Percentiles rank a stretch among this genome's conserved stretches.
Evolutionary conservation across 92 coral and sea anemone genomes (phyloP).

Genomic region (Siderastrea radians): DNA sequence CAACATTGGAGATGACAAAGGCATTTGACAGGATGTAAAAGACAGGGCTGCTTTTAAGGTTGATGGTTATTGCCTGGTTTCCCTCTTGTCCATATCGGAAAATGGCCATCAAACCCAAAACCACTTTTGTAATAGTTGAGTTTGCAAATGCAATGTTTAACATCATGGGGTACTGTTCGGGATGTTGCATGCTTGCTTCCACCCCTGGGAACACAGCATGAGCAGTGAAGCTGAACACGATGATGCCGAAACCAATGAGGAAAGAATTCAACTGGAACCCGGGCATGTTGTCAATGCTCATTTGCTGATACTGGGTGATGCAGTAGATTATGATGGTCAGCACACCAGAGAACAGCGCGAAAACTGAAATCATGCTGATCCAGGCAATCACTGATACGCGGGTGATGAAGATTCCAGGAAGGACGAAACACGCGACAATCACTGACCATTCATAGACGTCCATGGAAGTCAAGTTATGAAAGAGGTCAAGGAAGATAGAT

Average conservation of each 20-base stretch:
- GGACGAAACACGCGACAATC: slow-evolving; percentile 39
- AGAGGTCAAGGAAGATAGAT: slow-evolving; percentile 37
- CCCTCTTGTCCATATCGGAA: slow-evolving; percentile 32
- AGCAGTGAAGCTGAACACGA: slow-evolving; percentile 55
- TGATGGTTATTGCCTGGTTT: slow-evolving; percentile 40
- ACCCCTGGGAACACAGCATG: slow-evolving; percentile 65
- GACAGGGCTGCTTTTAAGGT: slow-evolving; percentile 25
- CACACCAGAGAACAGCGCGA: slow-evolving; percentile 37
- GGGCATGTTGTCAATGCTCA: slow-evolving; percentile 51
- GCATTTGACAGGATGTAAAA: slow-evolving; percentile 47
- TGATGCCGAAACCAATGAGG: slow-evolving; percentile 46
- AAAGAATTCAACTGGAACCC: slow-evolving; percentile 41
- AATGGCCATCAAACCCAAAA: slow-evolving; percentile 29
- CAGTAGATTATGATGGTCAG: slow-evolving; percentile 40
- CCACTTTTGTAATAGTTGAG: slow-evolving; percentile 29
- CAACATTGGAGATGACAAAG: slow-evolving; percentile 44
- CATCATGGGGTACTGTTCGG: slow-evolving; percentile 51
- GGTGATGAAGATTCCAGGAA: slow-evolving; percentile 50
- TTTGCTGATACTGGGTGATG: slow-evolving; percentile 35
- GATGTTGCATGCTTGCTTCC: slow-evolving; percentile 52
- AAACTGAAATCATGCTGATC: slow-evolving; percentile 58
- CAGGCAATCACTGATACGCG: slow-evolving; percentile 57
- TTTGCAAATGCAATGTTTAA: slow-evolving; percentile 40
- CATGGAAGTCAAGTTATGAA: slow-evolving; percentile 30
- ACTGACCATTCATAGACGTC: slow-evolving; percentile 54